Evolutionary conservation across 2,113 vertebrate species (phyloP), one percentile per base, ranked within the genome.

Genomic region (Clarias macrocephalus): DNA sequence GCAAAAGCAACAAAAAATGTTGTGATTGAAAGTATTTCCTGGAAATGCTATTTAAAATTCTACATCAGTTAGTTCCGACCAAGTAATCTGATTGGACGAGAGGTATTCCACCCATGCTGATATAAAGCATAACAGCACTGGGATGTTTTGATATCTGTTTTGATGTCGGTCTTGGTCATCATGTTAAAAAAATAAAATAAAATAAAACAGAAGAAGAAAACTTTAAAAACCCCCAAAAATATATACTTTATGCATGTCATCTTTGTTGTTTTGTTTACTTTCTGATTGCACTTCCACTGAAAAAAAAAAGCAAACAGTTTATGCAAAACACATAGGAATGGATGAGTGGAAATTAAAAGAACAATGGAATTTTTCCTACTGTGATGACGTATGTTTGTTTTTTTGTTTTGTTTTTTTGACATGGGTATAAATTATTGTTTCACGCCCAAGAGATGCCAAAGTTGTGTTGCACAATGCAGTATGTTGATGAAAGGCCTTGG

Each of bases 91-190:
- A 48, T 48, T 48, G 42, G 42, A 48, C 42, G 42, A 48, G 42
- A 48, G 42, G 42, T 6, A 48, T 48, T 48, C 42, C 42, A 48
- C 42, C 42, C 42, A 0, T 7, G 42, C 42, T 48, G 42, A 48
- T 48, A 48, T 48, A 48, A 48, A 48, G 42, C 42, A 48, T 48
- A 48, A 48, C 5, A 48, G 42, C 82, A 85, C 82, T 88, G 88
- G 86, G 89, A 84, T 73, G 85, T 73, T 85, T 66, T 92, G 91
- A 93, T 92, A 93, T 92, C 89, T 91, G 85, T 73, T 85, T 66
- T 92, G 91, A 93, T 92, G 93, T 92, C 89, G 91, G 88, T 87
- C 85, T 90, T 91, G 94, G 93, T 95, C 93, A 95, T 65, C 89
- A 87, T 75, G 21, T 88, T 91, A 94, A 90, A 92, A 91, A 92